A percentile compares a stretch with the other conserved stretches of the same genome.
Conservation (phyloP, 2,113 vertebrate species). For the Anas platyrhynchos region DNA sequence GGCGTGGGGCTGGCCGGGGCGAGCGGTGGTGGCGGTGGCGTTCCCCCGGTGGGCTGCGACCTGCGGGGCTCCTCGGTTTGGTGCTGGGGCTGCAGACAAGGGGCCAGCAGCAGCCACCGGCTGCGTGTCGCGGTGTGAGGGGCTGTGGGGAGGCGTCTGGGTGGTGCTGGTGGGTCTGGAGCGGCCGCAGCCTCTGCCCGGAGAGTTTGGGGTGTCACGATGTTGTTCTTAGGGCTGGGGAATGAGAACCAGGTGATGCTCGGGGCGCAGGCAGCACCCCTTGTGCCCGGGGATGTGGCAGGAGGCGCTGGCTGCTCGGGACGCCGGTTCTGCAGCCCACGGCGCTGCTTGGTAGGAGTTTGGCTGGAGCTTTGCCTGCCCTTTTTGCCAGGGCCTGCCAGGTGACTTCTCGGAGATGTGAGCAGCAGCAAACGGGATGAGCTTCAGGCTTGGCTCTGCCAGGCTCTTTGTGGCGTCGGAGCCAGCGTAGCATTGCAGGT, state of each 20-base stretch:
- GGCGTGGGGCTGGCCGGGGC: background rate
- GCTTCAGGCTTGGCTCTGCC: background rate
- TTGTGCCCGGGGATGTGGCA: background rate
- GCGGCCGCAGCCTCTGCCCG: fast-evolving
- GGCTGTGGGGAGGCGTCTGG: background rate
- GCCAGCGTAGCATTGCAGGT: fast-evolving
- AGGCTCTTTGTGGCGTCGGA: background rate
- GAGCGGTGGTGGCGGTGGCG: fast-evolving
- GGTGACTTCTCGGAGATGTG: background rate
- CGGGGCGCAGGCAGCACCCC: background rate
- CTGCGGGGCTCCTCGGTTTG: fast-evolving
- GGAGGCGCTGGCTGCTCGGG: background rate
- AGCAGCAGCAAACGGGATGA: background rate
- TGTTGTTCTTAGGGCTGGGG: fast-evolving
- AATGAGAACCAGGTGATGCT: background rate
- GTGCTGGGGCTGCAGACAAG: background rate
- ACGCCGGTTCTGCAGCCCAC: fast-evolving
- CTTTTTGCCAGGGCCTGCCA: background rate
- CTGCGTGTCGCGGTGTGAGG: fast-evolving
- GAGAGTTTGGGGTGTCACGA: fast-evolving
- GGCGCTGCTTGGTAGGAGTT: background rate
- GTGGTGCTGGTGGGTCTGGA: fast-evolving
- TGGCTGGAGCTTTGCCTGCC: background rate
- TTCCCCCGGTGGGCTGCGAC: background rate
- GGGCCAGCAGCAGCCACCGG: fast-evolving